Percentiles rank a stretch among this genome's conserved stretches.
phyloP scores from a whole-genome alignment of 1,140 invertebrate species.

The Danaus plexippus region DNA sequence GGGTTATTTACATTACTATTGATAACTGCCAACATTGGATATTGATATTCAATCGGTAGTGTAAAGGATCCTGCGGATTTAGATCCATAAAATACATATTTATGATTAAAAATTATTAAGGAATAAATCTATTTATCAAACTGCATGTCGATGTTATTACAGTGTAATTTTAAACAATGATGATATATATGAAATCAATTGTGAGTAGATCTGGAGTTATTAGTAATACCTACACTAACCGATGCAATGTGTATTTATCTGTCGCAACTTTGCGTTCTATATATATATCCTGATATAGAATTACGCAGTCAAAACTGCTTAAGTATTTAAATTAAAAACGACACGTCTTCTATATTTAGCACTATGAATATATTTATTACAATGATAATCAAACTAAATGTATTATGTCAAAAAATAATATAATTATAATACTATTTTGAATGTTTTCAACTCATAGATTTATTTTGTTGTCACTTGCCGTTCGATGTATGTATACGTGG shows the following conservation, averaged over 20 bases:
- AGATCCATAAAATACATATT: constrained; percentile 13
- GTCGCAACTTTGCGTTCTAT: too few relatives aligned
- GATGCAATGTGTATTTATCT: too few relatives aligned
- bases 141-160: constrained; percentile 15
- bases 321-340: too few relatives aligned
- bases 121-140: constrained; percentile 8
- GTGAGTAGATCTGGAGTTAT: constrained; percentile 4
- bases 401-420: constrained; percentile 6
- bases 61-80: constrained; percentile 15
- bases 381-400: constrained; percentile 4
- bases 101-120: constrained; percentile 6
- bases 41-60: constrained; percentile 5
- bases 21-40: background rate
- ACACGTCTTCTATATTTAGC: constrained; percentile 1
- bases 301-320: too few relatives aligned
- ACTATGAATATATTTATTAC: background rate
- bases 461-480: constrained; percentile 26
- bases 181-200: constrained; percentile 9
- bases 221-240: background rate
- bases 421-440: constrained; percentile 13
- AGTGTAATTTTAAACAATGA: constrained; percentile 10
- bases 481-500: constrained; percentile 25
- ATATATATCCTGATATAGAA: too few relatives aligned
- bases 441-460: constrained; percentile 25
- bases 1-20: constrained; percentile 16